Percentiles rank a stretch among this genome's conserved stretches.
Conservation (phyloP, 2,888 invertebrate species). For the Hydroisotoma schaefferi region DNA sequence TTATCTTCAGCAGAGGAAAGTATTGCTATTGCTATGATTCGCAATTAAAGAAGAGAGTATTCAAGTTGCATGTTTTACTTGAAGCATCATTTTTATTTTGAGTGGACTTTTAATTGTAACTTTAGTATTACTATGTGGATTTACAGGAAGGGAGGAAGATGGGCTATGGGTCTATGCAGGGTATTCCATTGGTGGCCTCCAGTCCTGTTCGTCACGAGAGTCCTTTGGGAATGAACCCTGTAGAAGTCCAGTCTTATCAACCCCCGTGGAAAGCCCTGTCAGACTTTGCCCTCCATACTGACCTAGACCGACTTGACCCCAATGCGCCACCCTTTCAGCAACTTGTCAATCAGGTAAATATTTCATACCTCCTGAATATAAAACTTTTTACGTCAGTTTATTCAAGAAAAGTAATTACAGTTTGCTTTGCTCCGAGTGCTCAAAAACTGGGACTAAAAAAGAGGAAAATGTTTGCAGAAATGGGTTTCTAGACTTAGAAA, state of each 20-base stretch:
- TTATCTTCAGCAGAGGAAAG: no score
- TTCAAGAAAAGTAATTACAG: no score
- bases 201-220: conserved; percentile 88
- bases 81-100: no score
- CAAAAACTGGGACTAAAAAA: no score
- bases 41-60: no score
- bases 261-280: conserved; percentile 96
- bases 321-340: conserved; percentile 91
- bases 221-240: conserved; percentile 76
- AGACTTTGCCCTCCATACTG: conserved; percentile 92
- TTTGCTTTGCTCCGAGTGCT: no score
- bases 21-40: no score
- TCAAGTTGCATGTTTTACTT: no score
- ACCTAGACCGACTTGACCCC: conserved; percentile 80
- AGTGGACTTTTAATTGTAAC: not conserved
- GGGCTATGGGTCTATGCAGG: conserved; percentile 91
- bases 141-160: conserved; percentile 89
- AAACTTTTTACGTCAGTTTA: no score
- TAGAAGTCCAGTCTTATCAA: conserved; percentile 90
- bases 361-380: no score
- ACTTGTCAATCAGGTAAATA: conserved; percentile 82
- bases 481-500: no score
- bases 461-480: no score
- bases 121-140: conserved; percentile 23
- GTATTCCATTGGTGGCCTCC: conserved; percentile 95